Evolutionary conservation across 2,113 vertebrate genomes (phyloP).

Genomic region (Azemiops feae): DNA sequence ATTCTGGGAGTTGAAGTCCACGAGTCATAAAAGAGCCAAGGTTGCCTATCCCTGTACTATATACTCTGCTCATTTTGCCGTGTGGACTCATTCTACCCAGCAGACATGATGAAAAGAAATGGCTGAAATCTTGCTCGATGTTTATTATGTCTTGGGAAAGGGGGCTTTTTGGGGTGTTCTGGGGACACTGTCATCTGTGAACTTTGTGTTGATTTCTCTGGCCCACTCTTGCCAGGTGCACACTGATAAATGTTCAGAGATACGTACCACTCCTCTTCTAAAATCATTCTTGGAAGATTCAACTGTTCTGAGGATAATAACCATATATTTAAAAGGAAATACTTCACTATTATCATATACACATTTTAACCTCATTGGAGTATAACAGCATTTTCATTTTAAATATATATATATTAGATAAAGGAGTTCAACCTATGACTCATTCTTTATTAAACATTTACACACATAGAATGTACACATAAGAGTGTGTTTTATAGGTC

Average conservation of each 20-base stretch:
- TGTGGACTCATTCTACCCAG: background rate
- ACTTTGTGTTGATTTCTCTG: too few species aligned
- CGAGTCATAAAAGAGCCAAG: too few species aligned
- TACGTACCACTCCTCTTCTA: background rate
- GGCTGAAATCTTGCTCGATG: background rate
- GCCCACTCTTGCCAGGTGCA: background rate
- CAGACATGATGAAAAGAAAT: background rate
- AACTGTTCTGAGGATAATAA: background rate
- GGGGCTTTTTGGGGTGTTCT: background rate
- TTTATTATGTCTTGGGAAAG: background rate
- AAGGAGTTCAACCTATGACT: background rate
- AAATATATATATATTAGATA: background rate
- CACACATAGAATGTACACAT: background rate
- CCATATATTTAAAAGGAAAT: background rate
- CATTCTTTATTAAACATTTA: background rate
- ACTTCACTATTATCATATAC: background rate
- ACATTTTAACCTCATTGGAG: background rate
- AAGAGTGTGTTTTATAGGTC: slow-evolving; percentile 22
- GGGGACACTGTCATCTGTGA: background rate
- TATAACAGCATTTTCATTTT: background rate
- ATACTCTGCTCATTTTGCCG: background rate
- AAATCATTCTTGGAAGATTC: background rate
- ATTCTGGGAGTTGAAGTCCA: too few species aligned
- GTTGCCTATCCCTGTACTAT: too few species aligned
- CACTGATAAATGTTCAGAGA: background rate